Percentiles rank a stretch among this genome's conserved stretches.
Conservation (phyloP, 53 echinoderm and acorn worm species). For the Patiria pectinifera region DNA sequence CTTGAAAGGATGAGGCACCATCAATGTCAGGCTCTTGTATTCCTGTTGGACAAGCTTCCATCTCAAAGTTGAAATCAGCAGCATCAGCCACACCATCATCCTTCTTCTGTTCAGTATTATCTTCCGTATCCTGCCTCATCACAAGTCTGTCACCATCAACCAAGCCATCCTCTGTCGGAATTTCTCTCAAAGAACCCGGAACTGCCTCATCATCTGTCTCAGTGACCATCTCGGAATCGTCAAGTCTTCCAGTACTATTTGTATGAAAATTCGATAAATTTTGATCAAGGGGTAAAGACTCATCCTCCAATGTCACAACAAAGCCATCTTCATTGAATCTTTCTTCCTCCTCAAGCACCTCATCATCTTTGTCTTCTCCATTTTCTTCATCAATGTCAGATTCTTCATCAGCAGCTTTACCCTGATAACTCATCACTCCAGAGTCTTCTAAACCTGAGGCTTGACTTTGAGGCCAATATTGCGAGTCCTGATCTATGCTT, state of each 20-base stretch:
- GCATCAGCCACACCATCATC: too few relatives aligned
- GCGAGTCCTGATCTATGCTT: not conserved
- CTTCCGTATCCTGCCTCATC: too few relatives aligned
- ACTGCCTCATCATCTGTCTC: not conserved
- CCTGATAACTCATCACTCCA: not conserved
- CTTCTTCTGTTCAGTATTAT: too few relatives aligned
- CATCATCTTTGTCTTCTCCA: not conserved
- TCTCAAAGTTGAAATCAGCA: too few relatives aligned
- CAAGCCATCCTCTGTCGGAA: too few relatives aligned
- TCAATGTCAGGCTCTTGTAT: not conserved
- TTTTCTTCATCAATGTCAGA: constrained; percentile 18
- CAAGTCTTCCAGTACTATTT: not conserved
- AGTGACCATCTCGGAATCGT: not conserved
- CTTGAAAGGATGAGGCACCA: not conserved
- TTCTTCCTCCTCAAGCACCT: constrained; percentile 24
- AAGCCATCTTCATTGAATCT: not conserved
- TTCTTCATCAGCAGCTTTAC: not conserved
- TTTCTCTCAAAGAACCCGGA: not conserved
- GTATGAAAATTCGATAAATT: not conserved
- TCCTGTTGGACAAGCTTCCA: too few relatives aligned
- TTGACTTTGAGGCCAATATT: not conserved
- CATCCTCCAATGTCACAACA: not conserved
- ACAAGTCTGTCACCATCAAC: too few relatives aligned
- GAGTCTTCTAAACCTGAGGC: not conserved
- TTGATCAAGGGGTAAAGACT: not conserved